Evolutionary conservation across 2,888 invertebrate species (phyloP).

Genomic region (Shargacucullia verbasci): DNA sequence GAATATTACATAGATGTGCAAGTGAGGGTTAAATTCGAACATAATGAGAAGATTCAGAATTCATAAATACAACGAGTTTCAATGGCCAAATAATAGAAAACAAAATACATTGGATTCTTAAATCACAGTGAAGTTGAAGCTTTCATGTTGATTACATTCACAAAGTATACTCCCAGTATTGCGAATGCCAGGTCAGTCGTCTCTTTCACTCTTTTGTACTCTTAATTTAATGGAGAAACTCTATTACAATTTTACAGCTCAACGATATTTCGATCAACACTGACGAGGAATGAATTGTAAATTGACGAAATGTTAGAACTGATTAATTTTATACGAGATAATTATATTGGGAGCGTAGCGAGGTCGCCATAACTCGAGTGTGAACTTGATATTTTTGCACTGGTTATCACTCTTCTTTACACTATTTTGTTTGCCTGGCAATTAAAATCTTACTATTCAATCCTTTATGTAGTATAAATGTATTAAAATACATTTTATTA

Average conservation of each 20-base stretch:
- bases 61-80: slow-evolving; percentile 17
- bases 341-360: too few relatives aligned
- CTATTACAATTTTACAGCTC: slow-evolving; percentile 22
- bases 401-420: too few relatives aligned
- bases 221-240: slow-evolving; percentile 26
- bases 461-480: too few relatives aligned
- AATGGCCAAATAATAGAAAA: slow-evolving; percentile 25
- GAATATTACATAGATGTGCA: too few relatives aligned
- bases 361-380: too few relatives aligned
- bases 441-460: too few relatives aligned
- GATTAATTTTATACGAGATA: too few relatives aligned
- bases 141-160: slow-evolving; percentile 58
- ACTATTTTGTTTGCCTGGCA: too few relatives aligned
- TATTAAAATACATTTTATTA: too few relatives aligned
- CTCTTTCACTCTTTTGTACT: slow-evolving; percentile 30
- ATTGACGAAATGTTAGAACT: too few relatives aligned
- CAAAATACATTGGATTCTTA: slow-evolving; percentile 42
- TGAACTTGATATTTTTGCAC: too few relatives aligned
- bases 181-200: slow-evolving; percentile 30
- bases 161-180: slow-evolving; percentile 43
- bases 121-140: slow-evolving; percentile 51
- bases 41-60: slow-evolving; percentile 18
- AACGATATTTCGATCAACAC: slow-evolving; percentile 17
- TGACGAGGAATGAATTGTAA: too few relatives aligned
- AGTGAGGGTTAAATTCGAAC: neutral